A percentile compares a stretch with the other conserved stretches of the same genome.
Evolutionary conservation across 1,140 invertebrate species (phyloP).

Genomic region (Drosophila santomea): DNA sequence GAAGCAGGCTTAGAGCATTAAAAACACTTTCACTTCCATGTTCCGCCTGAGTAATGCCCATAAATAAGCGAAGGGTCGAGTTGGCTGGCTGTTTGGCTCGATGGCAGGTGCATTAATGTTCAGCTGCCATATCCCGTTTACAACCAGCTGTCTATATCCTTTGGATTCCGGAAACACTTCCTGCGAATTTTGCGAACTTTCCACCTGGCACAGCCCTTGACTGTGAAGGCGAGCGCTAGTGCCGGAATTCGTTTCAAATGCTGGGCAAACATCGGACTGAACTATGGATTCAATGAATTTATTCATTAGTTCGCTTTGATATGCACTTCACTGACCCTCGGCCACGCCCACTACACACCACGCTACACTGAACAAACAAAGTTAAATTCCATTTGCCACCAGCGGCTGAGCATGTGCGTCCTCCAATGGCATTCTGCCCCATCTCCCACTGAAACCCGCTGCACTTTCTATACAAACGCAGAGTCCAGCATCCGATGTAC

Average conservation of each 20-base stretch:
- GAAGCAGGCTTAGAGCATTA: constrained; percentile 49
- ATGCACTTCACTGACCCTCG: constrained; percentile 62
- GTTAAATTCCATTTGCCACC: constrained; percentile 67
- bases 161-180: constrained; percentile 23
- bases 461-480: constrained; percentile 7
- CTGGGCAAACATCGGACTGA: constrained; percentile 66
- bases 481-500: not conserved
- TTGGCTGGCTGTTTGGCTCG: constrained; percentile 6
- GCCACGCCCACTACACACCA: constrained; percentile 44
- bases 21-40: constrained; percentile 60
- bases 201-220: constrained; percentile 9
- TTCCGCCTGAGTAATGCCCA: constrained; percentile 52
- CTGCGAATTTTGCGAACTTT: constrained; percentile 1
- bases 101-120: constrained; percentile 52
- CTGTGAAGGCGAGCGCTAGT: constrained; percentile 39
- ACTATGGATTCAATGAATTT: constrained; percentile 77
- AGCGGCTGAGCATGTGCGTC: constrained; percentile 27
- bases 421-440: constrained; percentile 22
- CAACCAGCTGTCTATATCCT: constrained; percentile 45
- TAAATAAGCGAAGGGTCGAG: constrained; percentile 54
- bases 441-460: not conserved
- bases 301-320: constrained; percentile 82
- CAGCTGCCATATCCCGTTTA: constrained; percentile 8
- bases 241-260: constrained; percentile 53
- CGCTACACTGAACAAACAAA: constrained; percentile 56